Evolutionary conservation across 2,888 invertebrate species (phyloP).

Genomic region (Drosophila leonis): DNA sequence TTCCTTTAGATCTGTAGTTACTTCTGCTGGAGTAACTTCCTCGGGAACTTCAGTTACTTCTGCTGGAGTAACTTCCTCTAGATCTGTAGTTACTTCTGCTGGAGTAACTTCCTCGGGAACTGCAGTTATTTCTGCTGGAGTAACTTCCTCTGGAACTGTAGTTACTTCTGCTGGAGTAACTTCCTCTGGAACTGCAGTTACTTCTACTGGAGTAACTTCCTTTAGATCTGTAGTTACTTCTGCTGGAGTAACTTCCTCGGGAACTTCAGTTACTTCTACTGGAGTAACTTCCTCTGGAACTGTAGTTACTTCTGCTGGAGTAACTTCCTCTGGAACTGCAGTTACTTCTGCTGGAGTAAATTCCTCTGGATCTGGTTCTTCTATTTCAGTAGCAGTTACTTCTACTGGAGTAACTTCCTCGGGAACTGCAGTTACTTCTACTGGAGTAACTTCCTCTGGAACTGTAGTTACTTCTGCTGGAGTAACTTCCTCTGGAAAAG

Average conservation of each 20-base stretch:
- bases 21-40: no score
- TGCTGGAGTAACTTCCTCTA: no score
- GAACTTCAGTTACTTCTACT: background rate
- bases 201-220: constrained; percentile 1
- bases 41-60: no score
- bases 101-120: no score
- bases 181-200: no score
- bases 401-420: background rate
- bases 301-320: background rate
- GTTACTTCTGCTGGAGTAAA: background rate
- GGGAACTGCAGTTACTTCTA: background rate
- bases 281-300: background rate
- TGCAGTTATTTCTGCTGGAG: no score
- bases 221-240: background rate
- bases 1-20: no score
- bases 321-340: background rate
- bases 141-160: background rate
- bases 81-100: background rate
- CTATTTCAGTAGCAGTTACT: no score
- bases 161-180: background rate
- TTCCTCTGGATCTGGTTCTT: background rate
- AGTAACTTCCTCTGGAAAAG: background rate
- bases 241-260: background rate
- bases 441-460: background rate
- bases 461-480: background rate